Evolutionary conservation across 2,797 vertebrate species (phyloP), one percentile per base, ranked within the genome.

Genomic region (Micromesistius poutassou): DNA sequence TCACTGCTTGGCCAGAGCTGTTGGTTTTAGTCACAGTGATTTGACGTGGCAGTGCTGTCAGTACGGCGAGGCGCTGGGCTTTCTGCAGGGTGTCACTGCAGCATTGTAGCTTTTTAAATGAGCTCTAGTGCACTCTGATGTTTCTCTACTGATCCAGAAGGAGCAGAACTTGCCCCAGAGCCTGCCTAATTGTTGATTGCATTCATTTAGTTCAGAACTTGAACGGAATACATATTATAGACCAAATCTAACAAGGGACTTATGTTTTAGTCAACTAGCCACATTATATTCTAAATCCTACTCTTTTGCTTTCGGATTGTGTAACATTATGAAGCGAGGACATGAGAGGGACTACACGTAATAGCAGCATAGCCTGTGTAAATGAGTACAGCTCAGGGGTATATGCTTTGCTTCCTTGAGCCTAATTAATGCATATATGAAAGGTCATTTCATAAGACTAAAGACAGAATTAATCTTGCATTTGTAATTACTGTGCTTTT

Each of bases 401-500:
- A 28, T 68, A 68, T 68, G 62, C 62, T 68, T 68, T 28, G n/a
- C 62, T 28, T 68, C 62, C 25, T 8, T 68, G 62, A 25, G 62
- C 62, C 62, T 28, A 68, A 68, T 68, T 28, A 68, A 68, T 28
- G 62, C 62, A 68, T 68, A 28, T 9, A 68, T 68, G 62, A 28
- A 28, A 68, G 62, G 62, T 68, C n/a, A 12, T 68, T 68, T n/a
- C 62, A 28, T 28, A 68, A 68, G 62, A 13, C 62, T 9, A 68
- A 28, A n/a, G 8, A 68, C 62, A 68, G 55, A 68, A 68, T 68
- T 28, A 68, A 68, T 68, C 62, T 68, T 68, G n/a, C 28, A 68
- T 28, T 68, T 68, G 28, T 68, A 28, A 68, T 68, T 10, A 28
- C 62, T 68, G 19, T 22, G 16, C 19, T 22, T 25, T 62, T 62